Conservation (phyloP, 2,888 invertebrate genomes). For the Dione juno region DNA sequence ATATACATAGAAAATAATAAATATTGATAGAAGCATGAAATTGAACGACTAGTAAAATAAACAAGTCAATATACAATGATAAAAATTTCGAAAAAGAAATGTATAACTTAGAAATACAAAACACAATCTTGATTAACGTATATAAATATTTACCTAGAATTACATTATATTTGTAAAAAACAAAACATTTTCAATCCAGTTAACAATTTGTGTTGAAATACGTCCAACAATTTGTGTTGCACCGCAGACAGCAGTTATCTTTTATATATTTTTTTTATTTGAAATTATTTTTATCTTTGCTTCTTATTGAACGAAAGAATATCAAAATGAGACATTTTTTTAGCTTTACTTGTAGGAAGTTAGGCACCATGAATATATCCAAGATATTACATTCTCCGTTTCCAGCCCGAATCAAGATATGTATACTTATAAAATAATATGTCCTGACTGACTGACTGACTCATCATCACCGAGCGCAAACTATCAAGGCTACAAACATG, state of each 20-base stretch:
- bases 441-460: too few relatives aligned
- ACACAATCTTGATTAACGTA: not conserved
- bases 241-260: not conserved
- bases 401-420: too few relatives aligned
- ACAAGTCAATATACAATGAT: not conserved
- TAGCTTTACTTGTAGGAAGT: too few relatives aligned
- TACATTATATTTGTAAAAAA: conserved; percentile 1
- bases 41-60: too few relatives aligned
- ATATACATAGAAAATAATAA: too few relatives aligned
- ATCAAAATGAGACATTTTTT: too few relatives aligned
- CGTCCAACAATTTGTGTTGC: not conserved
- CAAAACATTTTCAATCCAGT: conserved; percentile 3
- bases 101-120: not conserved
- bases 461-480: too few relatives aligned
- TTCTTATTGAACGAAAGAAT: not conserved
- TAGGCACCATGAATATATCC: too few relatives aligned
- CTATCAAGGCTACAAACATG: too few relatives aligned
- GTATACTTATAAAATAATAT: too few relatives aligned
- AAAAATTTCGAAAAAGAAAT: not conserved
- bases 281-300: not conserved
- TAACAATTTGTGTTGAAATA: not conserved
- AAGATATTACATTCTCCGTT: too few relatives aligned
- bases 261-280: not conserved
- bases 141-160: not conserved
- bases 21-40: not conserved